A percentile compares a stretch with the other conserved stretches of the same genome.
Conservation (phyloP, 2,888 invertebrate genomes). For the Euzophera pinguis region DNA sequence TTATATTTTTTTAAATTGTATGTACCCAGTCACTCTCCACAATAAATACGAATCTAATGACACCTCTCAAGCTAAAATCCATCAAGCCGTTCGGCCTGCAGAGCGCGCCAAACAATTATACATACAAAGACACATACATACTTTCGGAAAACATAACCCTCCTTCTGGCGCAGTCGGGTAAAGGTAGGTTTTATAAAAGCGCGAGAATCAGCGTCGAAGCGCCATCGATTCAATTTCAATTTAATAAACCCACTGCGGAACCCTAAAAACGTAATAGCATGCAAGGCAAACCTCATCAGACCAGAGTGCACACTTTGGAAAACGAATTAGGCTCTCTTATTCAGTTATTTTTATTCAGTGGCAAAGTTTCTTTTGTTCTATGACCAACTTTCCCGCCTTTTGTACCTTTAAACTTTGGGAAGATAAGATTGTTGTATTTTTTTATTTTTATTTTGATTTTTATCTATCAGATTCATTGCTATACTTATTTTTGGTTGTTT, state of each 20-base stretch:
- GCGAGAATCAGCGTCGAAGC: too few species aligned
- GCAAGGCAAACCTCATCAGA: slow-evolving; percentile 7
- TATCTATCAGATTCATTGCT: slow-evolving; percentile 67
- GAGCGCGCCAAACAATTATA: too few species aligned
- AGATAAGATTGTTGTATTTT: slow-evolving; percentile 54
- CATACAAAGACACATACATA: too few species aligned
- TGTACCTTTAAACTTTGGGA: slow-evolving; percentile 42
- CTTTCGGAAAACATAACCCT: too few species aligned
- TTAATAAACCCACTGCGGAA: background rate
- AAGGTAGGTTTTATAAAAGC: too few species aligned
- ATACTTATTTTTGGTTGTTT: slow-evolving; percentile 47
- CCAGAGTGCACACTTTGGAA: slow-evolving; percentile 34
- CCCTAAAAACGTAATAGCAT: background rate
- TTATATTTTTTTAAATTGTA: too few species aligned
- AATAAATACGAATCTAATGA: too few species aligned
- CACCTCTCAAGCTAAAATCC: too few species aligned
- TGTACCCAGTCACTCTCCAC: too few species aligned
- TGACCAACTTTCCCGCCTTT: slow-evolving; percentile 41
- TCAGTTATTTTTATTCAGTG: slow-evolving; percentile 70
- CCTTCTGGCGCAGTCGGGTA: too few species aligned
- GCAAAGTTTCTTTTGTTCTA: slow-evolving; percentile 64
- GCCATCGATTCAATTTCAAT: too few species aligned
- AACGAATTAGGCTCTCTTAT: slow-evolving; percentile 59
- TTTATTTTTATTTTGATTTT: slow-evolving; percentile 49
- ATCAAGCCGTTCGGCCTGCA: too few species aligned